Evolutionary conservation across 1,140 invertebrate genomes (phyloP), one percentile per base, ranked within the genome.

Genomic region (Cydia amplana): DNA sequence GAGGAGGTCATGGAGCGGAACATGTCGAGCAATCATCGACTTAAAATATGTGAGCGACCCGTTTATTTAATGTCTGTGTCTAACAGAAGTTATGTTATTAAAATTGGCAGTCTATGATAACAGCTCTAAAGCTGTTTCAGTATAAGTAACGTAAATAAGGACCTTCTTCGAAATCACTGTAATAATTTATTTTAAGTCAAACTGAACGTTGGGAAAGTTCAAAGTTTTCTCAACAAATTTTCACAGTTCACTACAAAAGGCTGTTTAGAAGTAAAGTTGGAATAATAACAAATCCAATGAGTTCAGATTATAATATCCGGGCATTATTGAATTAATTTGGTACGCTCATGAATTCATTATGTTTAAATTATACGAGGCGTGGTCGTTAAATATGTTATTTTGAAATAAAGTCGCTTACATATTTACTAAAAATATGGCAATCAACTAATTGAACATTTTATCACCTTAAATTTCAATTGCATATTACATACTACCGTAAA

Each of bases 151-250:
- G 43, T 46, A 40, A 9, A 40, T 40, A 7, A 14, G 9, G 12
- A 40, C 65, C 16, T 51, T 0, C 7, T n/a, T 7, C 32, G 14
- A 70, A 70, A 40, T 70, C 36, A 36, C 16, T 70, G 6, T 70
- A 28, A 18, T 36, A 40, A 70, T 70, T 70, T 70, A 18, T 43
- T 67, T 28, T 36, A 18, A 9, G 16, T 16, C 36, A 1, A 70
- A 40, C 36, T 18, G 36, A 70, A 43, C 36, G 36, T 70, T 70
- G 65, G 32, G 9, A 70, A 70, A 40, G 65, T 43, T 40, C 55
- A 70, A 67, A 36, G n/a, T 36, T 67, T 28, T 14, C 65, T 18
- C 7, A 70, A 36, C 32, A 70, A 70, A 70, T 20, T 70, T 70
- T 70, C 65, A 70, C 65, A 40, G n/a, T 36, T 43, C 36, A 43